Base-by-base conservation (phyloP, 2,797 vertebrate genomes). In the Siniperca obscura region DNA sequence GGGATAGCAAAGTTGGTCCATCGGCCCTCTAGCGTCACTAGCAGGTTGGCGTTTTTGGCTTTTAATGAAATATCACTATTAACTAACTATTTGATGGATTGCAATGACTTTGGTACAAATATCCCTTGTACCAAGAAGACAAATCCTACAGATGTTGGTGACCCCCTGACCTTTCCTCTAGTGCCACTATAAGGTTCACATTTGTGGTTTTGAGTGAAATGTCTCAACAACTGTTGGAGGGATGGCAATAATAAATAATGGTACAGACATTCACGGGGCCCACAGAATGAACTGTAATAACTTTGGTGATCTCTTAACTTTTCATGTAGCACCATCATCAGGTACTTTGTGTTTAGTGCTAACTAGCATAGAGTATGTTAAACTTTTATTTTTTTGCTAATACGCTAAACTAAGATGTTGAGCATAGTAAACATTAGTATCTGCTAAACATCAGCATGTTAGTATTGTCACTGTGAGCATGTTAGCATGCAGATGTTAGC, bases 191-290 rank as follows among this genome's bases (percentile, higher is more conserved):
- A 13, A 61, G 56, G 59, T 67, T 65, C 19, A 55, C 40, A 61
- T 16, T 53, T 50, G 68, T 50, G 48, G 30, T 76, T 81, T 42
- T 38, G 40, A 38, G 40, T 40, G 27, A 71, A 48, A 27, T 66
- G 16, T 50, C 12, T 36, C 30, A 36, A 17, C 44, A n/a, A 40
- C 22, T 40, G 16, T 13, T 50, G 7, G 59, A 52, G 36, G 30
- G 25, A 7, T 8, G 19, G 14, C 52, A 9, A 53, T 27, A 36
- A 5, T 40, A 19, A 13, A 27, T 27, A 40, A 5, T 25, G 16
- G 57, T 11, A 22, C 30, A 42, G 4, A 61, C 9, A n/a, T 30
- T 30, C 17, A 34, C 21, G 17, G 27, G 21, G 6, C 19, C 4
- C 25, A 30, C 19, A 48, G 56, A 1, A 46, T 46, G 25, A 72